phyloP scores from a whole-genome alignment of 2,888 invertebrate genomes.

The Anthrax anthrax region DNA sequence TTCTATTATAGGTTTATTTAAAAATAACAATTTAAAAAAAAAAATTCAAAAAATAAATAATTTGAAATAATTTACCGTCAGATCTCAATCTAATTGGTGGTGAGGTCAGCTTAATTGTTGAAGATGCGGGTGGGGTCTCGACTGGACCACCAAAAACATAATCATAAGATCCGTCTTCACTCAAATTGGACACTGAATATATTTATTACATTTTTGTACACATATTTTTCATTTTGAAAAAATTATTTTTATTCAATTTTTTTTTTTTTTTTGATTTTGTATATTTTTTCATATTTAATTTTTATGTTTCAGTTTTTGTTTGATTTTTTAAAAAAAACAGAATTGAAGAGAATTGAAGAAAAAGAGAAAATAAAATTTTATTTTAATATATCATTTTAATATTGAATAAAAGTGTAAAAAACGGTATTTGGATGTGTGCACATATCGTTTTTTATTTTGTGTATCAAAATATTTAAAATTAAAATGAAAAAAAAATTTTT shows the following conservation, averaged over 20 bases:
- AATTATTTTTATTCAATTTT: background rate
- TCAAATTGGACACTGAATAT: conserved; percentile 35
- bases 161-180: conserved; percentile 36
- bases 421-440: too few species aligned
- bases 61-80: conserved; percentile 26
- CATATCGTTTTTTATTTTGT: too few species aligned
- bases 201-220: background rate
- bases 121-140: conserved; percentile 33
- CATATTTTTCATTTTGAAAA: background rate
- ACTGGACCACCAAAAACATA: conserved; percentile 38
- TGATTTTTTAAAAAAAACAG: background rate
- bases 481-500: too few species aligned
- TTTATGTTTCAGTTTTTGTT: conserved; percentile 1
- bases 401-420: too few species aligned
- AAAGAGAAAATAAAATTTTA: background rate
- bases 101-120: conserved; percentile 38
- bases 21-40: too few species aligned
- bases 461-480: too few species aligned
- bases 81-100: conserved; percentile 35
- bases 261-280: background rate
- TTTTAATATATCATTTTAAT: too few species aligned
- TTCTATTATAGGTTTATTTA: too few species aligned
- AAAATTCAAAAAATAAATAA: too few species aligned
- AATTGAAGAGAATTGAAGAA: too few species aligned
- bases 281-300: background rate